Evolutionary conservation across 2,113 vertebrate genomes (phyloP), one percentile per base, ranked within the genome.

Genomic region (Petromus typicus): DNA sequence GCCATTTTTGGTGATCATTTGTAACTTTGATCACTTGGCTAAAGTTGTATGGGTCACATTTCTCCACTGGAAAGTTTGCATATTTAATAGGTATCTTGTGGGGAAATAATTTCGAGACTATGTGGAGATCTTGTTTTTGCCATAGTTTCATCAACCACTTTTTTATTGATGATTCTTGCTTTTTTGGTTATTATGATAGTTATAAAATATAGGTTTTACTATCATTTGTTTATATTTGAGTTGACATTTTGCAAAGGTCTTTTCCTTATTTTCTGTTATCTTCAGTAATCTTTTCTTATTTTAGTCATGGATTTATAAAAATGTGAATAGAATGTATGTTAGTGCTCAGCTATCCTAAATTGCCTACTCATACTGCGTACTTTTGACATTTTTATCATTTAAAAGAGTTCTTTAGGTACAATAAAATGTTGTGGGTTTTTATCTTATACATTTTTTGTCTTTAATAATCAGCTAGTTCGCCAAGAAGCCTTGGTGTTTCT

Each of bases 1-100:
- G 43, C 45, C 13, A 1, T 89, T 80, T 12, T 48, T 84, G 23
- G 11, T 90, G 37, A 34, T 84, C 51, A 64, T 64, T 92, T 87
- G 14, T 84, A 69, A 64, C 57, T 76, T 69, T 54, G 43, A 43
- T 87, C 23, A 71, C 18, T 80, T 63, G 30, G 34, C 34, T 91
- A 69, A 37, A 76, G 32, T 90, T 67, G 1, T 71, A 11, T 91
- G 27, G 92, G n/a, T 34, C 34, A n/a, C 45, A n/a, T 78, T 85
- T 96, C 71, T 94, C 90, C 61, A 64, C n/a, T 92, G 64, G 76
- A 40, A 90, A 88, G 37, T 88, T 81, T 71, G 78, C 90, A 84
- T 92, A 78, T 78, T 78, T 89, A 67, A 51, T 59, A 63, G 10
- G 6, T 89, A 43, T 95, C 87, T 87, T 69, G 37, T 64, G 30